Conservation (phyloP, 2,888 invertebrate species). For the Phortica okadai region DNA sequence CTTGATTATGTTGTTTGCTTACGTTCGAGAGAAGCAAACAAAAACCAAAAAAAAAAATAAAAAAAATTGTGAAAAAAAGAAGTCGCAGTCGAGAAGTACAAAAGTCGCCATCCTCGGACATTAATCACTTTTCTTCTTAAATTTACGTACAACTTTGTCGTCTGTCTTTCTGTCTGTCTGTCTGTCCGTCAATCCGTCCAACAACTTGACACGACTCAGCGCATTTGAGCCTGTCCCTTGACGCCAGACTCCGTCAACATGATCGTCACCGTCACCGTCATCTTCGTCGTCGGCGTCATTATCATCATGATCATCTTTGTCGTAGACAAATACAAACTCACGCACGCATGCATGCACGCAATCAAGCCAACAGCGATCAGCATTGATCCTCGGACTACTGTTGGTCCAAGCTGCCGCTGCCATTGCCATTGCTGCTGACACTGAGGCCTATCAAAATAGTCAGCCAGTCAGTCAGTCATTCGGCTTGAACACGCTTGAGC, state of each 20-base stretch:
- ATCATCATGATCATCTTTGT: not conserved
- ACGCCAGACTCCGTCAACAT: slow-evolving; percentile 9
- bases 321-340: slow-evolving; percentile 2
- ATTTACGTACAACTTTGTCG: slow-evolving; percentile 57
- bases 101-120: slow-evolving; percentile 50
- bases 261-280: not conserved
- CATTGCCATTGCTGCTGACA: not conserved
- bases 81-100: not conserved
- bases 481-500: slow-evolving; percentile 59
- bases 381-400: slow-evolving; percentile 11
- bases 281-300: not conserved
- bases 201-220: slow-evolving; percentile 13
- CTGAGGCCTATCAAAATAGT: slow-evolving; percentile 65
- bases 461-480: no score
- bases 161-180: slow-evolving; percentile 33
- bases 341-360: not conserved
- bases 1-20: slow-evolving; percentile 66
- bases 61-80: not conserved
- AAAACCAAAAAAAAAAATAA: slow-evolving; percentile 6
- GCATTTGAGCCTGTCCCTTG: not conserved
- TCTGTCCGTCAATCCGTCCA: slow-evolving; percentile 26
- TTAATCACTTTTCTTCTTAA: slow-evolving; percentile 63
- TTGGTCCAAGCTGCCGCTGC: slow-evolving; percentile 1
- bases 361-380: not conserved
- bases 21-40: slow-evolving; percentile 21